Evolutionary conservation across 2,113 vertebrate genomes (phyloP).

Genomic region (Climacteris rufus): DNA sequence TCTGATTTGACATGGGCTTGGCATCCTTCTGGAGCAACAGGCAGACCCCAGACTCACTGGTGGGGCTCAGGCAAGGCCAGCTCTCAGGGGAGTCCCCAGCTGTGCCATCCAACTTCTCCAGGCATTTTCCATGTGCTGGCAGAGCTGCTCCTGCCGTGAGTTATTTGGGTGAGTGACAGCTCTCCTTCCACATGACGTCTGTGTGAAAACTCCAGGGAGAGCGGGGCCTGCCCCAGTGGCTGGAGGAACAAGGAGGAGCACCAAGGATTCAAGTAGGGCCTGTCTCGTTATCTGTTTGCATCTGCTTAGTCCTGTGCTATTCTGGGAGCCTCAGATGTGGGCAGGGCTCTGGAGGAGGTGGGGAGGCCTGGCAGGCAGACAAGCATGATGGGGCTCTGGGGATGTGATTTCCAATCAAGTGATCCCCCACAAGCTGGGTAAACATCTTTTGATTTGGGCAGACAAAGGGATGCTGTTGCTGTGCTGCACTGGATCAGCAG

Average conservation of each 20-base stretch:
- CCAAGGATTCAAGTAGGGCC: neutral
- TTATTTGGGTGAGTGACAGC: neutral
- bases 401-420: slow-evolving; percentile 5
- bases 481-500: neutral
- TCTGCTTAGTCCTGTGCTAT: neutral
- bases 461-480: neutral
- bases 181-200: neutral
- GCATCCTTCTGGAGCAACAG: neutral
- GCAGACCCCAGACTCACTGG: neutral
- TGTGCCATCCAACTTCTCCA: neutral
- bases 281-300: neutral
- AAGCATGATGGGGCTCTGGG: neutral
- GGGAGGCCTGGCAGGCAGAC: slow-evolving; percentile 2
- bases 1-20: neutral
- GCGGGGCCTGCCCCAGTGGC: neutral
- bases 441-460: neutral
- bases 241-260: neutral
- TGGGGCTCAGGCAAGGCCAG: neutral
- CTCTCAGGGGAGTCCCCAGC: neutral
- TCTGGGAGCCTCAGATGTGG: slow-evolving; percentile 32
- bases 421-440: neutral
- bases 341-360: neutral
- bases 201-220: neutral
- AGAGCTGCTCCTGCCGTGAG: neutral
- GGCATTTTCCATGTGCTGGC: neutral